Conservation (phyloP, 2,888 invertebrate species). For the Noctua janthina region DNA sequence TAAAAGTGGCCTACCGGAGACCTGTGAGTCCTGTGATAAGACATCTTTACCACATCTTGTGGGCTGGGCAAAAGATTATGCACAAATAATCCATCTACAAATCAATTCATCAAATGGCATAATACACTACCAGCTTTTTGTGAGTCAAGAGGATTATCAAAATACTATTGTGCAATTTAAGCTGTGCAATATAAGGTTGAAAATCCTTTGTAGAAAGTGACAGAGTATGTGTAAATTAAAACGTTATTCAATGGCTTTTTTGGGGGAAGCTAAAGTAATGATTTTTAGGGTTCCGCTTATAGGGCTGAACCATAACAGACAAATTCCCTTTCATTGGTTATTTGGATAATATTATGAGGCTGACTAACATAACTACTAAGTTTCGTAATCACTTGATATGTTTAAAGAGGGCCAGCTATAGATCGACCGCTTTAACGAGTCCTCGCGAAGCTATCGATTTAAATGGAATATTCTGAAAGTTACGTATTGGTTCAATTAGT, state of each 20-base stretch:
- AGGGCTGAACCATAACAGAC: neutral
- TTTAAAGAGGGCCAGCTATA: neutral
- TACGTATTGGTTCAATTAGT: no score
- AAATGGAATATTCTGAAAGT: no score
- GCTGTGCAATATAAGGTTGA: fast-evolving
- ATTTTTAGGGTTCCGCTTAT: constrained; percentile 29
- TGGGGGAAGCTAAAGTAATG: constrained; percentile 48
- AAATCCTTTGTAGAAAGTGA: neutral
- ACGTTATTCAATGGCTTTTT: constrained; percentile 36
- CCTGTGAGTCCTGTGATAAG: neutral
- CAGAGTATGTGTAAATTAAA: constrained; percentile 47
- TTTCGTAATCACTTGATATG: neutral
- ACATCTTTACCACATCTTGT: neutral
- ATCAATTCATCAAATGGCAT: constrained; percentile 30
- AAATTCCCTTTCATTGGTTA: neutral
- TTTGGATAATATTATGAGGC: neutral
- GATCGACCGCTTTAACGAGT: no score
- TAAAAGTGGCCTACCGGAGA: neutral
- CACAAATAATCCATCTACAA: neutral
- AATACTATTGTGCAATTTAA: neutral
- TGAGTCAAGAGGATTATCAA: neutral
- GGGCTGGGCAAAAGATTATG: neutral
- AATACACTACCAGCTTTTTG: neutral
- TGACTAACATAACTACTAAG: neutral
- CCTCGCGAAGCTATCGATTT: no score